Evolutionary conservation across 2,113 vertebrate species (phyloP).

Genomic region (Calidris pugnax): DNA sequence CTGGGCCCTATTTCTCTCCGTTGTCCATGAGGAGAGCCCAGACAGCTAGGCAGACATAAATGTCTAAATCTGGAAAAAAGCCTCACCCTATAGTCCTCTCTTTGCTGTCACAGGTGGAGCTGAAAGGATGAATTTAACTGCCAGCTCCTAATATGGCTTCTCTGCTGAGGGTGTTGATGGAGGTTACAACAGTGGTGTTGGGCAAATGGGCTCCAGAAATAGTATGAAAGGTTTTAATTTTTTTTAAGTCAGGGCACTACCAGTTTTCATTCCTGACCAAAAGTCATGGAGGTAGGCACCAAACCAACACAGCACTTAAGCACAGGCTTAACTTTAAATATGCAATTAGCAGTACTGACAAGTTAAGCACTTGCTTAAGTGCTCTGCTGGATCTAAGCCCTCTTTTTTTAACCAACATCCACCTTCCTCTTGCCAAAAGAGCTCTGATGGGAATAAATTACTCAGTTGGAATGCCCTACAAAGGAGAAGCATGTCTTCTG

Average conservation of each 20-base stretch:
- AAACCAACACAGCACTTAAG: background rate
- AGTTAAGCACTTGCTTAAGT: constrained; percentile 2
- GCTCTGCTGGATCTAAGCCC: background rate
- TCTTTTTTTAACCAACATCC: background rate
- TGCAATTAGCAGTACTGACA: background rate
- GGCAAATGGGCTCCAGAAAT: background rate
- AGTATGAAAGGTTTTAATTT: background rate
- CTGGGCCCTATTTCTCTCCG: background rate
- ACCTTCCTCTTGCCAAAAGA: background rate
- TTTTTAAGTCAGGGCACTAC: background rate
- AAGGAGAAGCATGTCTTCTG: background rate
- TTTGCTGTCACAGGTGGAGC: background rate
- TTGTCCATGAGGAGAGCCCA: background rate
- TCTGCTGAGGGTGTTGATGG: background rate
- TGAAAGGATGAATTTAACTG: background rate
- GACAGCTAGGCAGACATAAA: background rate
- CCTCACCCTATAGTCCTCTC: background rate
- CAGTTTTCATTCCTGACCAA: background rate
- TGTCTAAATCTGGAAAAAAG: background rate
- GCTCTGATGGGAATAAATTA: background rate
- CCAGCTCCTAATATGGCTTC: background rate
- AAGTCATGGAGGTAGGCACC: background rate
- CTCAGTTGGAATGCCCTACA: background rate
- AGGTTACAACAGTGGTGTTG: background rate
- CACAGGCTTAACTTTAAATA: background rate